These are phyloP conservation scores for Archegozetes longisetosus DNA, from an alignment of 1,140 invertebrate species.

Conservation along the genomic window DNA sequence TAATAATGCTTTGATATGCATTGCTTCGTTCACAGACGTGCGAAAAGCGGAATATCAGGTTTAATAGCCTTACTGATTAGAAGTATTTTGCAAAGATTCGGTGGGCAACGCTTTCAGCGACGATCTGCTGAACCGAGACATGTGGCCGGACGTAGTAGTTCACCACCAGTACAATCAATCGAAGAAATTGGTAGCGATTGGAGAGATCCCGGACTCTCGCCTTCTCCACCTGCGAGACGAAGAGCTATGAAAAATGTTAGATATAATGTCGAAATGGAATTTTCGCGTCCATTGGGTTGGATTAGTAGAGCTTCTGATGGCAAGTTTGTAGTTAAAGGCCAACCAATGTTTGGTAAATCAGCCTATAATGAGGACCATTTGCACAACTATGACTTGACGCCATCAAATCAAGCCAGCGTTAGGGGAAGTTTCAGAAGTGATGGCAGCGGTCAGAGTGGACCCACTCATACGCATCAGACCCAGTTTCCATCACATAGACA, in stretches of 20 bases:
- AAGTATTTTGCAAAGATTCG: neutral
- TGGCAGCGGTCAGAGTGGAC: constrained; percentile 40
- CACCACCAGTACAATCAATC: neutral
- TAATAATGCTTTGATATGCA: too few relatives aligned
- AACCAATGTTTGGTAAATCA: neutral
- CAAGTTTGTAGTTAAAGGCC: constrained; percentile 42
- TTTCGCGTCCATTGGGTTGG: constrained; percentile 34
- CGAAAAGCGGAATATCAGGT: constrained; percentile 22
- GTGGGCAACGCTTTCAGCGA: neutral
- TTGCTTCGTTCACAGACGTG: too few relatives aligned
- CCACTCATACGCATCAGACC: constrained; percentile 20
- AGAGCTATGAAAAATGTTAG: constrained; percentile 18
- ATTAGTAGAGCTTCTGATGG: constrained; percentile 54
- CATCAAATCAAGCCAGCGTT: constrained; percentile 46
- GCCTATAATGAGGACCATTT: neutral
- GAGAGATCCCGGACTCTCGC: neutral
- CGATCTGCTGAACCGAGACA: neutral
- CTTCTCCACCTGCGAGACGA: constrained; percentile 3
- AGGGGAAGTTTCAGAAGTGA: constrained; percentile 58
- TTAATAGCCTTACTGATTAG: constrained; percentile 11
- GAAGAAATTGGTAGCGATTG: neutral
- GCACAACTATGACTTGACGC: constrained; percentile 9
- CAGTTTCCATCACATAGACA: neutral
- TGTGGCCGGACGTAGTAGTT: constrained; percentile 3
- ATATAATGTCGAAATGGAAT: constrained; percentile 26